Base-by-base conservation (phyloP, 2,888 invertebrate species). In the Ypsolopha scabrella region DNA sequence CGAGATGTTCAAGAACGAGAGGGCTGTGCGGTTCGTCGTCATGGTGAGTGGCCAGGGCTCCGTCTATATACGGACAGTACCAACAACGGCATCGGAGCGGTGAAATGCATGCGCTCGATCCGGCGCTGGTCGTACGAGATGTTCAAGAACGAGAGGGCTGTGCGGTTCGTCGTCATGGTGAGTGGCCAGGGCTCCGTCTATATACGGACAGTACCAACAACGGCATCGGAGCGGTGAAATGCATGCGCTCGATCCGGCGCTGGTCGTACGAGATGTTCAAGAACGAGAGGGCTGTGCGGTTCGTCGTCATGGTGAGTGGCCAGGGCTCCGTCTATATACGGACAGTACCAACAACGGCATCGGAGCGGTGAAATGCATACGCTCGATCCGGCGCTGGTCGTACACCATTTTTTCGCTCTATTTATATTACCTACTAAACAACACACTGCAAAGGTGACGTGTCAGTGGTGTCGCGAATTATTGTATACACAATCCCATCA, bases 201-300 rank as follows among this genome's bases (percentile, higher is more conserved):
- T 24, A 24, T 24, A 24, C 24, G 24, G 24, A 24, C 24, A 24
- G 24, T 24, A 24, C 99, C 0, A 99, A 99, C 85, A 99, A 98
- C 98, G 0, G 99, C 99, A 0, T 98, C 99, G 50, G 99, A 99
- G 89, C 99, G 99, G 90, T 98, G 99, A 53, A 99, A 99, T 57
- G 98, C 67, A 99, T 99, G 96, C 91, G 98, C 9, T 98, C 98
- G 1, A 93, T 99, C 53, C 88, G 98, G 57, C 89, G 98, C 72
- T 99, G 98, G 98, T 94, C 97, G 0, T 99, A 99, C 88, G 98
- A 99, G 80, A 97, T 98, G 94, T 98, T 99, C 89, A 94, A 96
- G 72, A 97, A 96, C 88, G 98, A 99, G 69, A 88, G 97, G 46
- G 95, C 97, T 0, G 93, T 99, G 7, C 90, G 96, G 34, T 99